These are phyloP conservation scores for Apamea monoglypha DNA, from an alignment of 2,888 invertebrate genomes.

Conservation along the genomic window DNA sequence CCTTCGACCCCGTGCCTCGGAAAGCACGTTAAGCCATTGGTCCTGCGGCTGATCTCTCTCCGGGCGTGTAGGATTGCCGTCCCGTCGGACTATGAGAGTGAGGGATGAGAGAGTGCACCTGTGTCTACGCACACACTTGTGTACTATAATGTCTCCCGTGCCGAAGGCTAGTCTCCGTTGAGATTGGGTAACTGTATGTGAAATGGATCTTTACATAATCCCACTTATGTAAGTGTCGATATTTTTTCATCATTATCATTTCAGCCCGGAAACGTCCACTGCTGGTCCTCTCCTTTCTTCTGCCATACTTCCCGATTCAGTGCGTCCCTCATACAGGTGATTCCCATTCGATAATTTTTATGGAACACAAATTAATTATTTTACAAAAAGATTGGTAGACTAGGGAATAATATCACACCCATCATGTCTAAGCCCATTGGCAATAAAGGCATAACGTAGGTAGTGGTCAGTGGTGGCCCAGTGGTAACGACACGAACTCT, in stretches of 20 bases:
- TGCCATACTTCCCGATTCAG: background rate
- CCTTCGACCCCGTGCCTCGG: background rate
- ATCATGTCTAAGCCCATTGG: background rate
- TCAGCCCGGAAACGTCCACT: background rate
- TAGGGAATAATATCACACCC: background rate
- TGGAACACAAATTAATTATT: background rate
- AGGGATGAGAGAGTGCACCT: background rate
- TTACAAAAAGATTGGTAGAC: too few species aligned
- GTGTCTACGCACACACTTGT: background rate
- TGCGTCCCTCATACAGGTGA: too few species aligned
- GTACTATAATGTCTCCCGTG: too few species aligned
- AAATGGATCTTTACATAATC: too few species aligned
- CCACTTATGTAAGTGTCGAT: too few species aligned
- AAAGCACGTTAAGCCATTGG: background rate
- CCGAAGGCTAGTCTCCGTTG: too few species aligned
- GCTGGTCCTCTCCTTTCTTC: background rate
- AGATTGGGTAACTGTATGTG: too few species aligned
- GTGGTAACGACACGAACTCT: too few species aligned
- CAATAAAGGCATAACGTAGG: background rate
- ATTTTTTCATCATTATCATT: background rate
- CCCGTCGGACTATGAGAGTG: background rate
- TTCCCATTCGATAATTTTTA: background rate
- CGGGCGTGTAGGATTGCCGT: background rate
- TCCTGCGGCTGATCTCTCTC: background rate
- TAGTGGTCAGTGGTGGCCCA: too few species aligned